Evolutionary conservation across 2,797 vertebrate species (phyloP), one percentile per base, ranked within the genome.

Genomic region (Staurois parvus): DNA sequence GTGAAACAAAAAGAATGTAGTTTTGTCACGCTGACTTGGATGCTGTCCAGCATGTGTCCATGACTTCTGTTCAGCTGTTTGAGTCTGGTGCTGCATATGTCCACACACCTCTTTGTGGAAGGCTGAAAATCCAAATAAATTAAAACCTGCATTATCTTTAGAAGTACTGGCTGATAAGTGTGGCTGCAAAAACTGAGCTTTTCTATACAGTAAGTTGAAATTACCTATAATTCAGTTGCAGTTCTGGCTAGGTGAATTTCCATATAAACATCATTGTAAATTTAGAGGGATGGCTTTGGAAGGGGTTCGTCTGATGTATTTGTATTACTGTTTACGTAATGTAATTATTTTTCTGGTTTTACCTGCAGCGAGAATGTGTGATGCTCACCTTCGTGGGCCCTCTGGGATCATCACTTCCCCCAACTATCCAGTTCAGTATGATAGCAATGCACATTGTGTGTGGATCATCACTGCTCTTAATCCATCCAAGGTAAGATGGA

Each of bases 391-490:
- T 52, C 95, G 95, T 68, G 98, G 98, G 1, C 98, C 98, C 73
- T 96, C 92, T 0, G 98, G 98, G 0, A 92, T 97, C 90, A 97
- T 99, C 90, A 98, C 98, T 0, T 99, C 98, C 59, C 98, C 98
- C 66, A 99, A 99, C 93, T 99, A 97, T 88, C 98, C 98, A 0
- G 97, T 99, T 73, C 98, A 99, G 64, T 99, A 99, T 2, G 98
- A 99, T 91, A 99, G 98, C 95, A 99, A 99, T 0, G 98, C 98
- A 37, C 99, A 98, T 93, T 99, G 98, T 42, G 97, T 98, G 62
- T 99, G 98, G 98, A 94, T 99, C 92, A 98, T 99, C 94, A 96
- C 96, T 0, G 96, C 98, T 0, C 94, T 98, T 56, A 97, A 99
- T 83, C 92, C 92, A 0, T 93, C 96, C 34, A 99, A 99, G 98